phyloP scores from a whole-genome alignment of 2,113 vertebrate species.

The Pseudopodoces humilis region DNA sequence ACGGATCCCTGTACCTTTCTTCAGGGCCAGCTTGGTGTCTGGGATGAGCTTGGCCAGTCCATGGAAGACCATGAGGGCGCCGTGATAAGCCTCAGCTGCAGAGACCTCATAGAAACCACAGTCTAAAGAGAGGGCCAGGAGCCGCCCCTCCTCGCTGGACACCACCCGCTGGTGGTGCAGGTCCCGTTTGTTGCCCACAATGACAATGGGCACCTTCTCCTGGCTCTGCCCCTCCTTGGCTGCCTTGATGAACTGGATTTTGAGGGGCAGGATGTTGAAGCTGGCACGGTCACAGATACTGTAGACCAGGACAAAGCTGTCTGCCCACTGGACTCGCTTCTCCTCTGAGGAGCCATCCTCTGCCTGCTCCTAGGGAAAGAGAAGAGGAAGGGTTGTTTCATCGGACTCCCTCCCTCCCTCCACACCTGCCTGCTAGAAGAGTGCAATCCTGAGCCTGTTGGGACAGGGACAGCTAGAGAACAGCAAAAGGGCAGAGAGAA shows the following conservation, averaged over 20 bases:
- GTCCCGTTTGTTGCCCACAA: conserved; percentile 87
- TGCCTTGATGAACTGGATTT: conserved; percentile 81
- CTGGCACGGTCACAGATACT: conserved; percentile 88
- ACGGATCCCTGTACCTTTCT: conserved; percentile 78
- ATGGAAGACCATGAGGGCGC: conserved; percentile 81
- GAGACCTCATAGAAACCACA: conserved; percentile 88
- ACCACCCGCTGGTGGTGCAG: conserved; percentile 80
- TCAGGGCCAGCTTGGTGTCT: conserved; percentile 71
- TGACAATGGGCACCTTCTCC: conserved; percentile 80
- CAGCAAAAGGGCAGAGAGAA: neutral
- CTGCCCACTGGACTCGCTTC: conserved; percentile 86
- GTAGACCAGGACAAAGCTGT: conserved; percentile 85
- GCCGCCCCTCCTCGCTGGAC: conserved; percentile 82
- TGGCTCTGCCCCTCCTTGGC: conserved; percentile 72
- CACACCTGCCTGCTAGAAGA: neutral
- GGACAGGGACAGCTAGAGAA: neutral
- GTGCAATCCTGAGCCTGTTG: accelerated
- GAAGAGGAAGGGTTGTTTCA: neutral
- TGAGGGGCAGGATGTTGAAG: conserved; percentile 78
- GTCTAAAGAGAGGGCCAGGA: conserved; percentile 80
- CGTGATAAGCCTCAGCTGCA: conserved; percentile 84
- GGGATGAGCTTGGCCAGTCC: conserved; percentile 78
- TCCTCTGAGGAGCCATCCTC: conserved; percentile 69
- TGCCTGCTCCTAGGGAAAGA: conserved; percentile 66
- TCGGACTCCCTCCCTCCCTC: accelerated